Base-by-base conservation (phyloP, 2,113 vertebrate genomes). In the Chloroceryle aenea region DNA sequence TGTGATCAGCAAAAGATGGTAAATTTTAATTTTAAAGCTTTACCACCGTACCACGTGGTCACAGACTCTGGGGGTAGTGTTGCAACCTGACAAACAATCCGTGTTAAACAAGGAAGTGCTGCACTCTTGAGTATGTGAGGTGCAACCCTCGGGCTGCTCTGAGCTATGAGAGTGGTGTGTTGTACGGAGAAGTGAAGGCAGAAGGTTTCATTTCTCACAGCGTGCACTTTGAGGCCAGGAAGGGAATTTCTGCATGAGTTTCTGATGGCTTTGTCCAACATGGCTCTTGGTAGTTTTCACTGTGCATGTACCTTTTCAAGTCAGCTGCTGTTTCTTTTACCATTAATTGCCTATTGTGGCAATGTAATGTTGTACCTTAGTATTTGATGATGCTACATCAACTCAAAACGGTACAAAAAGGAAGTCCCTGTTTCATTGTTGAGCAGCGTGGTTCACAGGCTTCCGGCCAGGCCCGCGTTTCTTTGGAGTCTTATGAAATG, bases 101-200 rank as follows among this genome's bases (percentile, higher is more conserved):
- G 18, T 47, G 45, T 20, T 52, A 19, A 16, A n/a, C 2, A 12
- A 38, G 67, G n/a, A 38, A 0, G 4, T 12, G 38, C 36, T 13
- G 56, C 10, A 0, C 23, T 40, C 80, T 67, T 2, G 30, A 68
- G 40, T 7, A 4, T 0, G 3, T 0, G 2, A 50, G 47, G 2
- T 19, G 29, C 18, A 4, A 1, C 0, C 12, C 48, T 47, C 15
- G 10, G 13, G 40, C 23, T n/a, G 8, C 12, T 2, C 12, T 16
- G 18, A 62, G 64, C 25, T 7, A 14, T 7, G 3, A 3, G 47
- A 6, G 10, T 14, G 18, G 1, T 52, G 45, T 12, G 29, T 3
- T 62, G 52, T 9, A 36, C 4, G 22, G 52, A 42, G 32, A 16
- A 22, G 9, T 5, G 42, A 43, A 12, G 27, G 82, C 32, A 56